Evolutionary conservation across 2,113 vertebrate species (phyloP), one percentile per base, ranked within the genome.

Genomic region (Tichodroma muraria): DNA sequence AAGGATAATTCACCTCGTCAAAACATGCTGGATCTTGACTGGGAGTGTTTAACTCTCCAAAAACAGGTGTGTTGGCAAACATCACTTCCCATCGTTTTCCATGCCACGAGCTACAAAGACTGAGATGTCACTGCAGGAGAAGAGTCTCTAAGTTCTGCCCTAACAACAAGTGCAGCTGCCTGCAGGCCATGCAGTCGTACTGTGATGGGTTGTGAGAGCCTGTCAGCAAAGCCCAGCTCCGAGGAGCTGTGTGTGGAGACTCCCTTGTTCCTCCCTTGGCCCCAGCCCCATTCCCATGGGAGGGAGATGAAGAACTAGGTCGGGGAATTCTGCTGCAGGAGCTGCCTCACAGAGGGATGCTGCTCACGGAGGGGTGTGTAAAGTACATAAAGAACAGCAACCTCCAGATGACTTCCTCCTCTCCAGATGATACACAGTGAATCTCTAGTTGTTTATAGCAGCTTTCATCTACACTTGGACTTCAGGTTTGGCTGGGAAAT

Each of bases 221-320:
- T n/a, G 4, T 2, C 12, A 23, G n/a, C 4, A 1, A 9, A 21
- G 30, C 1, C 9, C 38, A 47, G 53, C 70, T 79, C 70, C 30
- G 7, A n/a, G n/a, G 28, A 53, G 28, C 0, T 1, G 2, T 4
- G 11, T 9, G 33, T 10, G 37, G 22, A 61, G 25, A 11, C 16
- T 8, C 18, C 76, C 8, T 1, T 23, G 19, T 13, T 88, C 60
- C 22, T 53, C 13, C 30, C 38, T 33, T 30, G 12, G 37, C 17
- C 38, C 4, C 65, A 50, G 38, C 37, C 11, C 38, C 11, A 17
- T 63, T 27, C 65, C 40, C 40, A 17, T 2, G 30, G 21, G 20
- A 63, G 30, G 17, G 2, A 68, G 18, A 37, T 13, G 0, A 2
- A 61, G 38, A 78, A 9, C 8, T 0, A 19, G 24, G 9, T 4